Percentiles rank a stretch among this genome's conserved stretches.
These are phyloP conservation scores for Druceiella hillmani DNA, from an alignment of 2,888 invertebrate species.

Conservation along the genomic window DNA sequence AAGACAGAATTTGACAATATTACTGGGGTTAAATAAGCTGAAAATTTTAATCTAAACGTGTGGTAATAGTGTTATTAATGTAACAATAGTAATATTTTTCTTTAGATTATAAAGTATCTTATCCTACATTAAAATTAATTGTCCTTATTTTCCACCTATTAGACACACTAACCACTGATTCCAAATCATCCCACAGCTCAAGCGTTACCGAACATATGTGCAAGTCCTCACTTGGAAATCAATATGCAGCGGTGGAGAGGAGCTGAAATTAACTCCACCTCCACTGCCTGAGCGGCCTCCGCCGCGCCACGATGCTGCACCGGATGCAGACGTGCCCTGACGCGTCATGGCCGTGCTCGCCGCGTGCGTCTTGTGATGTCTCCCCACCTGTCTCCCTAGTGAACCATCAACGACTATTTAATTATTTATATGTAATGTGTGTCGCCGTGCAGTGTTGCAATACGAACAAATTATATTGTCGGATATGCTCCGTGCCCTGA, in stretches of 20 bases:
- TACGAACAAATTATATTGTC: too few species aligned
- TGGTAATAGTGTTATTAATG: conserved; percentile 7
- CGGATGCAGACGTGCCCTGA: conserved; percentile 56
- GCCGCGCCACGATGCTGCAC: conserved; percentile 25
- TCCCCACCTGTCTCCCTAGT: too few species aligned
- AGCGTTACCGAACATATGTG: conserved; percentile 78
- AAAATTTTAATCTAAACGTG: too few species aligned
- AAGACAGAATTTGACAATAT: too few species aligned
- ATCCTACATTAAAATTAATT: conserved; percentile 4
- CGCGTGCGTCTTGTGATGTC: conserved; percentile 67
- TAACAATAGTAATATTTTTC: conserved; percentile 4
- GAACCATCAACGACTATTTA: too few species aligned
- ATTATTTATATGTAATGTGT: too few species aligned
- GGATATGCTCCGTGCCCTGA: too few species aligned
- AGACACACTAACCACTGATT: too few species aligned
- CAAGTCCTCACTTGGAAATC: conserved; percentile 65
- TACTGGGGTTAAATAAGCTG: too few species aligned
- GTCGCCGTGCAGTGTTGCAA: too few species aligned
- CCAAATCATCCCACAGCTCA: too few species aligned
- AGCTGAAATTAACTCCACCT: conserved; percentile 43
- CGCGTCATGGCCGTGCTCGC: conserved; percentile 78
- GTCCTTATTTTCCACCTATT: conserved; percentile 28
- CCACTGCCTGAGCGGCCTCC: conserved; percentile 52
- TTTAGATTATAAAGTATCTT: conserved; percentile 7
- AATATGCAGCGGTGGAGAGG: conserved; percentile 34